phyloP scores from a whole-genome alignment of 2,113 vertebrate genomes.

The Narcine bancroftii region DNA sequence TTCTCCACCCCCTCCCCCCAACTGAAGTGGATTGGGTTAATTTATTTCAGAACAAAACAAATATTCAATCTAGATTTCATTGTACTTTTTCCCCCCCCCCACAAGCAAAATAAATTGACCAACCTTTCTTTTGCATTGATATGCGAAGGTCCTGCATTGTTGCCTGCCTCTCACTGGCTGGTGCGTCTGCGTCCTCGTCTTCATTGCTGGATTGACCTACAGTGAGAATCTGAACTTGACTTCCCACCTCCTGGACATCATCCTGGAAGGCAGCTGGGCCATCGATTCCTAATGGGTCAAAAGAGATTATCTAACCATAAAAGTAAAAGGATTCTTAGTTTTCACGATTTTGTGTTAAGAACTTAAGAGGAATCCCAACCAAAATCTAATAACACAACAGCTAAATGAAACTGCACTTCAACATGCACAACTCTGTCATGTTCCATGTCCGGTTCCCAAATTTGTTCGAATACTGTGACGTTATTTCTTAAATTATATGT shows the following conservation, averaged over 20 bases:
- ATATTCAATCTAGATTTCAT: neutral
- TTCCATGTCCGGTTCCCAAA: too few relatives aligned
- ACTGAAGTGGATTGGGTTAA: neutral
- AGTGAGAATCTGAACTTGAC: constrained; percentile 80
- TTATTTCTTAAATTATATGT: too few relatives aligned
- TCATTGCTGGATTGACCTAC: constrained; percentile 65
- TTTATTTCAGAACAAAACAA: neutral
- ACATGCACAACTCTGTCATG: too few relatives aligned
- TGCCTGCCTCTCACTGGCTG: constrained; percentile 64
- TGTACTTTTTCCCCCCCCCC: neutral
- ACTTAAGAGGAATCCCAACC: neutral
- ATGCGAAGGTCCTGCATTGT: constrained; percentile 82
- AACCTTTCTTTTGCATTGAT: constrained; percentile 95
- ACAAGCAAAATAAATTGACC: constrained; percentile 40
- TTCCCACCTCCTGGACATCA: constrained; percentile 64
- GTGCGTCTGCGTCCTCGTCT: constrained; percentile 66
- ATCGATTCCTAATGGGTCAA: constrained; percentile 68
- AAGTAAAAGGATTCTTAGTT: neutral
- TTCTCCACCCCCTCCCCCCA: neutral
- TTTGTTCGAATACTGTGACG: too few relatives aligned
- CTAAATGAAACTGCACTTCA: neutral
- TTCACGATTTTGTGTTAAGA: neutral
- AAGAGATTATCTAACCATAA: constrained; percentile 28
- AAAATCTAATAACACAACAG: neutral
- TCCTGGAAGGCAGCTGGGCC: constrained; percentile 74